These are phyloP conservation scores for Eucriotettix oculatus DNA, from an alignment of 2,888 invertebrate genomes.

Conservation along the genomic window DNA sequence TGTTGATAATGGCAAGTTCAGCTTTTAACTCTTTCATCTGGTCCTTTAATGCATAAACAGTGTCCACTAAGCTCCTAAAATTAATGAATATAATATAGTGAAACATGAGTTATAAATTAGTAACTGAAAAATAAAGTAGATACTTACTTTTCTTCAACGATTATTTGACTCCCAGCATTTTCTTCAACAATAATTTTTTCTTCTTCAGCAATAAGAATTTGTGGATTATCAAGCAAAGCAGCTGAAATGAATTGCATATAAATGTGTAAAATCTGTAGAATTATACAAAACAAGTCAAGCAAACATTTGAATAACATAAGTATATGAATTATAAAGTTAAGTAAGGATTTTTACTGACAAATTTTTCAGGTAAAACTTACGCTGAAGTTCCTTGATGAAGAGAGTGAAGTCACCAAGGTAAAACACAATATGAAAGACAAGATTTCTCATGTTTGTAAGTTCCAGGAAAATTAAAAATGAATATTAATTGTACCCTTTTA, in stretches of 20 bases:
- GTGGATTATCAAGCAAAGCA: constrained; percentile 12
- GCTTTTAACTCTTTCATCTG: constrained; percentile 49
- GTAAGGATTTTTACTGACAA: too few relatives aligned
- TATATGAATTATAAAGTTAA: too few relatives aligned
- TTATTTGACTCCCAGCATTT: constrained; percentile 8
- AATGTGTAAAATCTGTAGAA: neutral
- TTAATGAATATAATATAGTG: neutral
- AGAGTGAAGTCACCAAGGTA: too few relatives aligned
- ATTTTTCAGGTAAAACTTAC: too few relatives aligned
- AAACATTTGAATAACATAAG: too few relatives aligned
- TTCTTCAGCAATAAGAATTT: constrained; percentile 13
- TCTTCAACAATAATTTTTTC: constrained; percentile 13
- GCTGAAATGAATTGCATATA: constrained; percentile 1
- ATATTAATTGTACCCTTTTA: too few relatives aligned
- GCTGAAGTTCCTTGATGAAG: too few relatives aligned
- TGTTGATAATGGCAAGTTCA: constrained; percentile 38
- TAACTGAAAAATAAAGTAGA: neutral
- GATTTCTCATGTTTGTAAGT: too few relatives aligned
- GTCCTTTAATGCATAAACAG: constrained; percentile 58
- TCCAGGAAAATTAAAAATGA: too few relatives aligned
- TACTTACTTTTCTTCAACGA: constrained; percentile 12
- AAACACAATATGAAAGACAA: too few relatives aligned
- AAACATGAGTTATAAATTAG: neutral
- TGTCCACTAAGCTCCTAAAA: constrained; percentile 53
- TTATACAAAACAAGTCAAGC: too few relatives aligned